phyloP scores from a whole-genome alignment of 2,888 invertebrate species.

The Byasa hedistus region DNA sequence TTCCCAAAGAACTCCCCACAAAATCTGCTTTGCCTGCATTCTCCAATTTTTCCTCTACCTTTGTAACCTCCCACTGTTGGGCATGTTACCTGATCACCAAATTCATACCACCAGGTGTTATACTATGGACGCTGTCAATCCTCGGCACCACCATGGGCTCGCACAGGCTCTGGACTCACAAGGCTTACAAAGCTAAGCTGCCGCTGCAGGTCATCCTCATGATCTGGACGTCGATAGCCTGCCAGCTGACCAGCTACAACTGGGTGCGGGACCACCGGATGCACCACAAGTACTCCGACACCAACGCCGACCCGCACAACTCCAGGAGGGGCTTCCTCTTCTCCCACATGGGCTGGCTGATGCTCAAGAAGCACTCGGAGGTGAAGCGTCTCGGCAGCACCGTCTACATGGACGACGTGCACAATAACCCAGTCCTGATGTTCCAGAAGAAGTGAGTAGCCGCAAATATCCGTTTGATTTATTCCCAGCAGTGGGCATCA shows the following conservation, averaged over 20 bases:
- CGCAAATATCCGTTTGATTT: too few species aligned
- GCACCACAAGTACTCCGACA: conserved; percentile 16
- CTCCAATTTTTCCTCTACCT: not conserved
- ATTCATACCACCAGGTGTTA: not conserved
- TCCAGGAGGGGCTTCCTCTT: conserved; percentile 4
- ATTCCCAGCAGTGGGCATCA: too few species aligned
- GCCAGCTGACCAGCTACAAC: not conserved
- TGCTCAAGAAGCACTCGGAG: conserved; percentile 4
- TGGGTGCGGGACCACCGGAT: conserved; percentile 15
- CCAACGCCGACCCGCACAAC: conserved; percentile 10
- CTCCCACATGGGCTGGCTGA: conserved; percentile 2
- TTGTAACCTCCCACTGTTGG: not conserved
- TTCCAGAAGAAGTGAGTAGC: conserved; percentile 84
- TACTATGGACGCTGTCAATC: not conserved
- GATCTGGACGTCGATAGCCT: conserved; percentile 3
- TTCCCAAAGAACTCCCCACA: not conserved
- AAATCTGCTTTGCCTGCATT: not conserved
- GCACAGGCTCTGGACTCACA: conserved; percentile 8
- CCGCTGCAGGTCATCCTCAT: conserved; percentile 4
- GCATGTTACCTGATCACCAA: not conserved
- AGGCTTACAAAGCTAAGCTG: conserved; percentile 2
- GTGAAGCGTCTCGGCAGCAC: not conserved
- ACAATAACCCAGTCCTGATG: conserved; percentile 82
- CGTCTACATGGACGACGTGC: conserved; percentile 85
- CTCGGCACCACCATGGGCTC: conserved; percentile 1